Conservation (phyloP, 2,113 vertebrate genomes). For the Polypterus senegalus region DNA sequence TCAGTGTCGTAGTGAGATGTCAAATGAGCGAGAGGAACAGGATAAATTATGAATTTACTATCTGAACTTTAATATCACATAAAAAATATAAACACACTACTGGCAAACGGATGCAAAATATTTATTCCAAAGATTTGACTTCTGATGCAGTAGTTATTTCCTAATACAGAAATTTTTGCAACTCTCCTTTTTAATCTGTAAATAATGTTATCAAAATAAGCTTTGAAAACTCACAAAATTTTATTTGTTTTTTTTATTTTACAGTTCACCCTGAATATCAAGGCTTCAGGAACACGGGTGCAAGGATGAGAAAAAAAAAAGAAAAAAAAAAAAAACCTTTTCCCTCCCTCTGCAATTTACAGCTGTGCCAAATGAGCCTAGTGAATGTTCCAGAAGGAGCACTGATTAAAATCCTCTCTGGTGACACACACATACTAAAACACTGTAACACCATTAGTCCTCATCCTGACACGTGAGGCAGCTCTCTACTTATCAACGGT, state of each 20-base stretch:
- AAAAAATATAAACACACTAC: constrained; percentile 28
- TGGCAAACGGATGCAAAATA: constrained; percentile 80
- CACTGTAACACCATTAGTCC: too few relatives aligned
- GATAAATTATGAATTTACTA: neutral
- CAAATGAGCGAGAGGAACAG: too few relatives aligned
- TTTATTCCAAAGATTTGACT: constrained; percentile 78
- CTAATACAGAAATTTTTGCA: constrained; percentile 45
- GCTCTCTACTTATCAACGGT: too few relatives aligned
- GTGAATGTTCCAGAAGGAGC: constrained; percentile 16
- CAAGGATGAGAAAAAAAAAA: constrained; percentile 25
- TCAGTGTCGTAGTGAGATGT: too few relatives aligned
- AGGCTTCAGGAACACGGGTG: constrained; percentile 53
- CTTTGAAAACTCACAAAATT: constrained; percentile 75
- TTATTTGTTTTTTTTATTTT: constrained; percentile 60
- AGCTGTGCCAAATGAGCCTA: constrained; percentile 52
- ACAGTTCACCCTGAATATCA: constrained; percentile 78
- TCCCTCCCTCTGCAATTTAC: constrained; percentile 69
- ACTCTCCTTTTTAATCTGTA: constrained; percentile 60
- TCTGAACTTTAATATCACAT: too few relatives aligned
- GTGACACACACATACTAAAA: too few relatives aligned
- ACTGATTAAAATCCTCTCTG: constrained; percentile 41
- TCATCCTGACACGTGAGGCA: too few relatives aligned
- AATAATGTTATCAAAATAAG: constrained; percentile 85
- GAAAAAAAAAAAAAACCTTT: constrained; percentile 26
- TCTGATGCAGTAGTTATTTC: constrained; percentile 65